Percentiles rank a stretch among this genome's conserved stretches.
phyloP scores from a whole-genome alignment of 2,113 vertebrate species.

The Nothocercus julius region DNA sequence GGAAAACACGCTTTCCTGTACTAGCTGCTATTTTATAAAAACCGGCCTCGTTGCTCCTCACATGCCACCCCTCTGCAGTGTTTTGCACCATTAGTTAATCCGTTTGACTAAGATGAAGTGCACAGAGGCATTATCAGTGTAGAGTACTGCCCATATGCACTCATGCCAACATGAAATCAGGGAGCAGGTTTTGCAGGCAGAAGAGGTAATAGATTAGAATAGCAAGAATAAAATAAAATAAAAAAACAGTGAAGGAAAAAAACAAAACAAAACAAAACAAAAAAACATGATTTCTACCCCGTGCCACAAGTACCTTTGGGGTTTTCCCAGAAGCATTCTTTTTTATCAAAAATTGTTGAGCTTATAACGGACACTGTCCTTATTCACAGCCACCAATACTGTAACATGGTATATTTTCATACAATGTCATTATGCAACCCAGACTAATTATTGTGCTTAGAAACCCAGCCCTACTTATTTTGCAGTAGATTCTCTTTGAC shows the following conservation, averaged over 20 bases:
- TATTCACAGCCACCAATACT: background rate
- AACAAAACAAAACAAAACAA: too few species aligned
- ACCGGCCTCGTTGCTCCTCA: background rate
- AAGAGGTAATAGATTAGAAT: background rate
- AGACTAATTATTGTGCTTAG: background rate
- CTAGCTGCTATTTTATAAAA: background rate
- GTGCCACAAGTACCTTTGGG: background rate
- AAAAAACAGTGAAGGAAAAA: background rate
- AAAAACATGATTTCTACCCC: too few species aligned
- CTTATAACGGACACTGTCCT: background rate
- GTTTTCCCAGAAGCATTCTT: background rate
- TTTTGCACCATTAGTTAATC: background rate
- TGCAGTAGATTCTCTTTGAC: background rate
- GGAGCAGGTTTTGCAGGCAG: background rate
- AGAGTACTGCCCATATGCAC: background rate
- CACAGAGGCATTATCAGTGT: accelerated
- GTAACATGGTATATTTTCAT: background rate
- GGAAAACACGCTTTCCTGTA: background rate
- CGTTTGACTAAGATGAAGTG: accelerated
- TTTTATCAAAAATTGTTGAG: background rate
- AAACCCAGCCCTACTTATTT: background rate
- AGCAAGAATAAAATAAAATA: background rate
- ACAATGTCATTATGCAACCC: background rate
- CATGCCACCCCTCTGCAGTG: background rate
- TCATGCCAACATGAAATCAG: background rate